A percentile compares a stretch with the other conserved stretches of the same genome.
phyloP scores from a whole-genome alignment of 2,888 invertebrate genomes.

The Villa cingulata region DNA sequence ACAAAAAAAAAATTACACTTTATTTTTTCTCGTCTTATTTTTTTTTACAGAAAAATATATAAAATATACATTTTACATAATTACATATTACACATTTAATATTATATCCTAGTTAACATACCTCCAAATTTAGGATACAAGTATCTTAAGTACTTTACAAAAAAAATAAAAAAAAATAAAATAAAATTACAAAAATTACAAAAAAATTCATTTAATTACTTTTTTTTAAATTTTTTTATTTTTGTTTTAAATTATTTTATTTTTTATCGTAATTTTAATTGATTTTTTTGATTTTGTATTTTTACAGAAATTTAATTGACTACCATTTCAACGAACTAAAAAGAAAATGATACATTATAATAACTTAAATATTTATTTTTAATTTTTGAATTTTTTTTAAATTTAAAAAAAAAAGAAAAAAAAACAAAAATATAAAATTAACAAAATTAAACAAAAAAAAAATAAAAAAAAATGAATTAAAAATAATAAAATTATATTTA shows the following conservation, averaged over 20 bases:
- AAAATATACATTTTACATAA: constrained; percentile 5
- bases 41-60: constrained; percentile 8
- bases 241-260: constrained; percentile 1
- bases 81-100: no score
- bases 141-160: not conserved
- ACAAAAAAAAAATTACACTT: not conserved
- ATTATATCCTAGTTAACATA: constrained; percentile 20
- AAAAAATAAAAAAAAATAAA: not conserved
- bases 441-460: not conserved
- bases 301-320: constrained; percentile 15
- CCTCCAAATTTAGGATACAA: constrained; percentile 19
- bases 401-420: constrained; percentile 9
- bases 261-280: no score
- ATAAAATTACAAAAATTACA: no score
- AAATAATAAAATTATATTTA: no score
- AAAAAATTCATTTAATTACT: no score
- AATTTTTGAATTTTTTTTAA: no score
- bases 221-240: not conserved
- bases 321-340: constrained; percentile 14
- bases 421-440: not conserved
- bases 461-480: no score
- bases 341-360: constrained; percentile 3
- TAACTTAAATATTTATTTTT: no score
- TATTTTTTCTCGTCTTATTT: not conserved
- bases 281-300: no score